Percentiles rank a stretch among this genome's conserved stretches.
Conservation (phyloP, 1,140 invertebrate species). For the Drosophila carrolli region DNA sequence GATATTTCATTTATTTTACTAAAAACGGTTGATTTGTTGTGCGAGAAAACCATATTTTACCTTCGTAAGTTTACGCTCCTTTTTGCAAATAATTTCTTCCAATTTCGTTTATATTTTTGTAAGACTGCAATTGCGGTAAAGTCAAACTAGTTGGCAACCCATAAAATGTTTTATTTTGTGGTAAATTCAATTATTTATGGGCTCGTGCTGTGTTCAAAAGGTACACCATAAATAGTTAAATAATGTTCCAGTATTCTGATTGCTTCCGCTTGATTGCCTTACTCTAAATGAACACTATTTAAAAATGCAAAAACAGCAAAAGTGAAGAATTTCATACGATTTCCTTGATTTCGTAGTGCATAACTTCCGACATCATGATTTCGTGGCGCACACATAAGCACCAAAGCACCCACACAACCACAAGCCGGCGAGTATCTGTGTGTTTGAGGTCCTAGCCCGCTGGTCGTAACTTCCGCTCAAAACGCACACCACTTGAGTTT, state of each 20-base stretch:
- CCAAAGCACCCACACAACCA: conserved; percentile 13
- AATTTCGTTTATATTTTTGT: too few relatives aligned
- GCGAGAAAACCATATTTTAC: too few relatives aligned
- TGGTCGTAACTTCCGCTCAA: conserved; percentile 76
- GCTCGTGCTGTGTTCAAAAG: background rate
- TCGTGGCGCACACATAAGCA: conserved; percentile 23
- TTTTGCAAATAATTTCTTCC: too few relatives aligned
- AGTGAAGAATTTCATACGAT: conserved; percentile 31
- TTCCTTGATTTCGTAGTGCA: conserved; percentile 45
- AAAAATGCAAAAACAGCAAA: conserved; percentile 8
- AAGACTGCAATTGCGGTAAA: too few relatives aligned
- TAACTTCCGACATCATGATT: conserved; percentile 63
- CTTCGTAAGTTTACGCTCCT: too few relatives aligned
- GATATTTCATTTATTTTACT: too few relatives aligned
- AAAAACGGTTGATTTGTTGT: too few relatives aligned
- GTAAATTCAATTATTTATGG: background rate
- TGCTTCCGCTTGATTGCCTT: conserved; percentile 17
- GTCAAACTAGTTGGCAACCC: too few relatives aligned
- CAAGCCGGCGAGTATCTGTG: conserved; percentile 6
- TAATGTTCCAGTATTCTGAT: background rate
- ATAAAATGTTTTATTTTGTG: background rate
- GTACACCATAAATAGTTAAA: conserved; percentile 15
- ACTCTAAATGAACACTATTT: conserved; percentile 21
- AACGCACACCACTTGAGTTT: conserved; percentile 75
- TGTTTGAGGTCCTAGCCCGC: conserved; percentile 30